phyloP scores from a whole-genome alignment of 2,797 vertebrate species.

The Darevskia mixta region DNA sequence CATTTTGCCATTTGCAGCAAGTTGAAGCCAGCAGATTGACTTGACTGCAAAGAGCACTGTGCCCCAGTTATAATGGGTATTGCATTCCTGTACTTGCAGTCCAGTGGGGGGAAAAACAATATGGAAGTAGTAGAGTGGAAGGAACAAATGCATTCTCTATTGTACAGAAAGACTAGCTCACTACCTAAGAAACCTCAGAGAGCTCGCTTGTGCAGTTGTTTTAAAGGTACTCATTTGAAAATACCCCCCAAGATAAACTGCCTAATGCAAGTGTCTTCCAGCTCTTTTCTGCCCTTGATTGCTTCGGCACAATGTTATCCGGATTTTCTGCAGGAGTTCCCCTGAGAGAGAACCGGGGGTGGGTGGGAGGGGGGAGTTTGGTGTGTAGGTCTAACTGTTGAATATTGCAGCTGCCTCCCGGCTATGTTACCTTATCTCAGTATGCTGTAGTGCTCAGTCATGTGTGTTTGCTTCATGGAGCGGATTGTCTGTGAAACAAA shows the following conservation, averaged over 20 bases:
- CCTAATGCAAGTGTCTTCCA: constrained; percentile 49
- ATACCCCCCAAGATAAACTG: constrained; percentile 23
- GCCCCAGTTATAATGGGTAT: constrained; percentile 40
- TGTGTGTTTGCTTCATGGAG: constrained; percentile 45
- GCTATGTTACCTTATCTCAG: constrained; percentile 56
- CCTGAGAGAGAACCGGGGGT: not conserved
- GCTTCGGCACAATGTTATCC: constrained; percentile 57
- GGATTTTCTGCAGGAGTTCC: constrained; percentile 48
- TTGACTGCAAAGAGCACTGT: not conserved
- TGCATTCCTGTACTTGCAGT: constrained; percentile 44
- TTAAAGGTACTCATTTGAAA: constrained; percentile 47
- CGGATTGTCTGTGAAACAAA: constrained; percentile 47
- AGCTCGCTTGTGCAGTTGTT: constrained; percentile 47
- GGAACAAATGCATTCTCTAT: constrained; percentile 49
- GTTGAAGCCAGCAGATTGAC: not conserved
- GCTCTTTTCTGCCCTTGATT: constrained; percentile 56
- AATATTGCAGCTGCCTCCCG: constrained; percentile 57
- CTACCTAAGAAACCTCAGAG: constrained; percentile 7
- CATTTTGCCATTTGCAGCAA: not conserved
- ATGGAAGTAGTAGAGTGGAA: constrained; percentile 57
- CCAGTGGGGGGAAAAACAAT: constrained; percentile 12
- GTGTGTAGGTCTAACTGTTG: constrained; percentile 47
- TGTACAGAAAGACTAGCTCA: constrained; percentile 37
- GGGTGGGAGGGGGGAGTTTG: not conserved
- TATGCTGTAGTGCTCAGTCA: constrained; percentile 45